A percentile compares a stretch with the other conserved stretches of the same genome.
These are phyloP conservation scores for Coregonus ussuriensis DNA, from an alignment of 2,797 vertebrate genomes.

Conservation along the genomic window DNA sequence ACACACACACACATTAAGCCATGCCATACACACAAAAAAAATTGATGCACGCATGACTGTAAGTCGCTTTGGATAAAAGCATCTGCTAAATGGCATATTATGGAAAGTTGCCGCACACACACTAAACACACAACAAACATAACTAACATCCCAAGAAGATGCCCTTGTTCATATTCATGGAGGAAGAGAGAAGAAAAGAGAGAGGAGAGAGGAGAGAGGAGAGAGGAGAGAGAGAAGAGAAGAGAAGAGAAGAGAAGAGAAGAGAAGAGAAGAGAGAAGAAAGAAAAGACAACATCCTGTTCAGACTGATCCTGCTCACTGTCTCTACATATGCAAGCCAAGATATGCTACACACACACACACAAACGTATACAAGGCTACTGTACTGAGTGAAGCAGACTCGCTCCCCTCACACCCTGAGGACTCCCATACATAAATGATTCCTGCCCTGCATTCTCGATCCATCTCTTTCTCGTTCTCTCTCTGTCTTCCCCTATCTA, in stretches of 20 bases:
- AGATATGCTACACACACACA: slow-evolving; percentile 14
- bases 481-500: slow-evolving; percentile 6
- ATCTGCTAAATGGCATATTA: too few species aligned
- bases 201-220: not conserved
- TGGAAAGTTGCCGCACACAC: not conserved
- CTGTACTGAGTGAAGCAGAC: slow-evolving; percentile 43
- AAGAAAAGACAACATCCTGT: not conserved
- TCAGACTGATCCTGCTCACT: not conserved
- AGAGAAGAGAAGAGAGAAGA: too few species aligned
- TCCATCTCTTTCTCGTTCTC: slow-evolving; percentile 13
- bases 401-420: slow-evolving; percentile 50
- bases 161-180: not conserved
- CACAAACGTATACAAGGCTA: not conserved
- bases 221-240: not conserved
- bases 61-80: too few species aligned
- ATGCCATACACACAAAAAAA: too few species aligned
- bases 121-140: not conserved
- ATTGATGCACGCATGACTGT: too few species aligned
- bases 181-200: not conserved
- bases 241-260: not conserved
- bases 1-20: not conserved
- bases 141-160: not conserved
- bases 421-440: slow-evolving; percentile 60
- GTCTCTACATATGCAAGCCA: not conserved
- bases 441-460: slow-evolving; percentile 35